Evolutionary conservation across 2,888 invertebrate genomes (phyloP), one percentile per base, ranked within the genome.

Genomic region (Thelaira solivaga): DNA sequence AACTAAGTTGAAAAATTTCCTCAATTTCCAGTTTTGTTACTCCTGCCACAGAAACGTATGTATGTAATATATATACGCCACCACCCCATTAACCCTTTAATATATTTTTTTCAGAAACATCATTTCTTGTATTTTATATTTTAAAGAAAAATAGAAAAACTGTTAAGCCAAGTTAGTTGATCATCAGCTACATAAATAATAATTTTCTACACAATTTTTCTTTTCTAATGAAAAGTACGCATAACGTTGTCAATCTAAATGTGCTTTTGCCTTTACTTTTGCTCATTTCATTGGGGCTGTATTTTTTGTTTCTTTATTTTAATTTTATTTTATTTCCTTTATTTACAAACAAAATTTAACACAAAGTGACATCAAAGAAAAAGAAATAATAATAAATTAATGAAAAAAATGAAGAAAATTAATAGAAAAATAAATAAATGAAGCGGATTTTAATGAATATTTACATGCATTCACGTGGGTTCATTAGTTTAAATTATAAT

Each of bases 171-270:
- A 10, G 26, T 39, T 51, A 64, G 62, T 77, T 73, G 62, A 77
- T 77, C 73, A 73, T 55, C 49, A 57, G 64, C n/a, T n/a, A n/a
- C n/a, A 73, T 73, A 73, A 77, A 77, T 69, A 73, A 51, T 68
- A 68, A 55, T 69, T 77, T 77, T 77, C 57, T 62, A 16, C 49
- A 43, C 45, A 61, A 34, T 53, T 62, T 49, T 34, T 43, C 36
- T 47, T 24, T 8, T 6, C 1, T n/a, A n/a, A n/a, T n/a, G n/a
- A n/a, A n/a, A n/a, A n/a, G 47, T 45, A 20, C 5, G 5, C n/a
- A 53, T 24, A 61, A 26, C 67, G 31, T 62, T 62, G 72, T 62
- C 72, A 55, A 47, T 29, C 67, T 13, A 77, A 67, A 62, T 62
- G 34, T 72, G 62, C 29, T 53, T 47, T 62, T 57, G 55, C 26